Percentiles rank a stretch among this genome's conserved stretches.
Evolutionary conservation across 2,888 invertebrate genomes (phyloP).

Genomic region (Cylloceria caligata): DNA sequence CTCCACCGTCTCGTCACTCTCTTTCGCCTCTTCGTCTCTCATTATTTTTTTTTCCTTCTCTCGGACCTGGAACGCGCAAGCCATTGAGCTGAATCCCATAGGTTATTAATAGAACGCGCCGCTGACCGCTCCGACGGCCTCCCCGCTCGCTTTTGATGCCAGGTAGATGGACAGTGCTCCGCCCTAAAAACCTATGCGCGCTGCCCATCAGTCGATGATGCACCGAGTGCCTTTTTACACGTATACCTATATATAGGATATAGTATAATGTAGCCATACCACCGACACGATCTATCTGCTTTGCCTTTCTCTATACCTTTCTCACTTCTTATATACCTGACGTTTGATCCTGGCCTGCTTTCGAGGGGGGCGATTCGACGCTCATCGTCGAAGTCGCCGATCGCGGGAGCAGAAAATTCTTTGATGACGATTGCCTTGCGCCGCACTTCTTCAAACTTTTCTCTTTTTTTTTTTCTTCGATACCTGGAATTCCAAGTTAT

Average conservation of each 20-base stretch:
- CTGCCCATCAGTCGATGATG: constrained; percentile 63
- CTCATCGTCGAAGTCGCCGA: constrained; percentile 26
- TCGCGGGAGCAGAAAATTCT: constrained; percentile 45
- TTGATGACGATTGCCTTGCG: constrained; percentile 50
- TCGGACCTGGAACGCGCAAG: constrained; percentile 69
- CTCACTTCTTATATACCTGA: constrained; percentile 34
- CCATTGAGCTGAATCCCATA: constrained; percentile 80
- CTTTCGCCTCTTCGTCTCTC: constrained; percentile 39
- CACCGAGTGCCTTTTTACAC: constrained; percentile 39
- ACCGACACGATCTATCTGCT: constrained; percentile 53
- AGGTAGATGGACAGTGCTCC: constrained; percentile 81
- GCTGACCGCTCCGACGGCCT: constrained; percentile 70
- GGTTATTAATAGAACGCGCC: constrained; percentile 84
- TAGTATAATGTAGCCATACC: constrained; percentile 53
- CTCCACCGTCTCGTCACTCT: constrained; percentile 56
- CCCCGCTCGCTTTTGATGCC: constrained; percentile 55
- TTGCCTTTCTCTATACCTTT: constrained; percentile 28
- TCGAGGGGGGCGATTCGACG: constrained; percentile 30
- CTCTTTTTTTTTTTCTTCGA: constrained; percentile 5
- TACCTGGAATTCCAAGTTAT: constrained; percentile 47
- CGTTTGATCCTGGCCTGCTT: constrained; percentile 51
- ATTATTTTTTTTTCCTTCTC: constrained; percentile 49
- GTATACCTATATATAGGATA: constrained; percentile 16
- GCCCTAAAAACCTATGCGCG: constrained; percentile 72
- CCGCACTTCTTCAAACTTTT: constrained; percentile 6